phyloP scores from a whole-genome alignment of 2,113 vertebrate genomes.

The Ammodytes dubius region DNA sequence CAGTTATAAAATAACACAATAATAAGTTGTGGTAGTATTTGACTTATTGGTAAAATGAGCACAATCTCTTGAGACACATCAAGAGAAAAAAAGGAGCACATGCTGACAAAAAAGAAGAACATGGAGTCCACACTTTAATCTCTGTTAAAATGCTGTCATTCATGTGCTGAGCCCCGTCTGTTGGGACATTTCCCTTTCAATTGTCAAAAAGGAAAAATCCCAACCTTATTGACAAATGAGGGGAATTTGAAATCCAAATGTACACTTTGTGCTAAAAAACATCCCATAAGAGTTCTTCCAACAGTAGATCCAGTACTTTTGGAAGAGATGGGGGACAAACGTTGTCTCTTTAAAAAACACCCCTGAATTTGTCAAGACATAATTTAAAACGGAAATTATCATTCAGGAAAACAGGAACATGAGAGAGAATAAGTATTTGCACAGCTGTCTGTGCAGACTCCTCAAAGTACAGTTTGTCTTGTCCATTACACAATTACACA shows the following conservation, averaged over 20 bases:
- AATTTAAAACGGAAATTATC: conserved; percentile 16
- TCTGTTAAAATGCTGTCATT: neutral
- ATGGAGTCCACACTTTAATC: neutral
- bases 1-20: neutral
- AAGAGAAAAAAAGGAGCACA: neutral
- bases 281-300: conserved; percentile 30
- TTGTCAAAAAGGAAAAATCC: conserved; percentile 19
- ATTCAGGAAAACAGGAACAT: conserved; percentile 16
- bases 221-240: conserved; percentile 29
- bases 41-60: neutral
- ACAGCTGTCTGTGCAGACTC: neutral
- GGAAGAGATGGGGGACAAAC: conserved; percentile 15
- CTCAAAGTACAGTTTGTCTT: conserved; percentile 17
- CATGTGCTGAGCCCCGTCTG: neutral
- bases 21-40: neutral
- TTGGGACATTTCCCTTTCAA: neutral
- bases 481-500: neutral
- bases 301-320: conserved; percentile 20
- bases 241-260: conserved; percentile 12
- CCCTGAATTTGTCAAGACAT: conserved; percentile 3
- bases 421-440: conserved; percentile 18
- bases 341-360: conserved; percentile 17
- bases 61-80: neutral
- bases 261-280: conserved; percentile 19
- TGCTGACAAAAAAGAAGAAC: neutral